These are phyloP conservation scores for Lasius platythorax DNA, from an alignment of 2,888 invertebrate genomes.

Conservation along the genomic window DNA sequence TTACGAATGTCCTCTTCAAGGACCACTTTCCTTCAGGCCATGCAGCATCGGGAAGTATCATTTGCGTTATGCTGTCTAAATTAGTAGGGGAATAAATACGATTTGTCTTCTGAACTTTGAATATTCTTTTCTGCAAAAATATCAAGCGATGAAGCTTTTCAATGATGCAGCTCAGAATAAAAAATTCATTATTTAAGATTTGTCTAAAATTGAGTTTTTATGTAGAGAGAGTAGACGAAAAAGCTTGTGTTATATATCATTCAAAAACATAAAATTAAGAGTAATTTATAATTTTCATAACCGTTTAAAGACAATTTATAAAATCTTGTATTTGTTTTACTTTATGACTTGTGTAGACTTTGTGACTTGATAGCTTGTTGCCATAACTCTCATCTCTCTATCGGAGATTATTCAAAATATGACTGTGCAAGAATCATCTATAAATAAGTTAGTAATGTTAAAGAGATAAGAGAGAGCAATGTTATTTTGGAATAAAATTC, in stretches of 20 bases:
- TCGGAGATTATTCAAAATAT: background rate
- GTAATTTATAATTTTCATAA: background rate
- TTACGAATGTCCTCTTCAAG: slow-evolving; percentile 75
- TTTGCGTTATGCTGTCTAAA: slow-evolving; percentile 65
- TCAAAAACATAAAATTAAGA: background rate
- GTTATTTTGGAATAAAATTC: background rate
- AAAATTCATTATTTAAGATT: background rate
- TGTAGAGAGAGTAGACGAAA: background rate
- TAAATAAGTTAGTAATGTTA: background rate
- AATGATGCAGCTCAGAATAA: background rate
- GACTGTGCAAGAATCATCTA: background rate
- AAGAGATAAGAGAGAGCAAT: background rate
- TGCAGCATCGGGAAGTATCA: slow-evolving; percentile 46
- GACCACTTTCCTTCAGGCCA: slow-evolving; percentile 66
- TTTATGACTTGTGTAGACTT: background rate
- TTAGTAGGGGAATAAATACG: slow-evolving; percentile 58
- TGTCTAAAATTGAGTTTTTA: background rate
- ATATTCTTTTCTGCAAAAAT: background rate
- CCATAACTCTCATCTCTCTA: background rate
- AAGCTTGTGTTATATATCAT: background rate
- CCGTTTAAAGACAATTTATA: background rate
- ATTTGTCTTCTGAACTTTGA: background rate
- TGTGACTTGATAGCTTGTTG: background rate
- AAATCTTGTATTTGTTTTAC: background rate
- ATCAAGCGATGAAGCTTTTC: background rate